A percentile compares a stretch with the other conserved stretches of the same genome.
Conservation (phyloP, 2,113 vertebrate genomes). For the Laterallus jamaicensis region DNA sequence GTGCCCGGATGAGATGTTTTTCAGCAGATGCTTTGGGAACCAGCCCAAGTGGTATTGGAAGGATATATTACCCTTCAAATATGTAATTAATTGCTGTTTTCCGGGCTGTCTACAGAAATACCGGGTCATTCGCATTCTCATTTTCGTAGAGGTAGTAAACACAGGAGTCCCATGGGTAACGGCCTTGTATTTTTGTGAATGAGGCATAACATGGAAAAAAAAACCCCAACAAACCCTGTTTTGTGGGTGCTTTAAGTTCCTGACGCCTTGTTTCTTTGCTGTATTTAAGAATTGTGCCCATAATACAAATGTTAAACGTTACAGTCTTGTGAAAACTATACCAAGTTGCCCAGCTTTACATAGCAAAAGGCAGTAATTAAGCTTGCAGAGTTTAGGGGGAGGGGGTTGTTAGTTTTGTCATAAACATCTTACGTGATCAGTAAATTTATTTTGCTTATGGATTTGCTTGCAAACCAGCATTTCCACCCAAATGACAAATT, state of each 20-base stretch:
- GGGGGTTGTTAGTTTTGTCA: neutral
- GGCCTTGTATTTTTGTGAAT: neutral
- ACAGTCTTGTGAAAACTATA: neutral
- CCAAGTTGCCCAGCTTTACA: neutral
- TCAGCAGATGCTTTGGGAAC: neutral
- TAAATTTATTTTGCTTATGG: neutral
- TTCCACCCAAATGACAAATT: neutral
- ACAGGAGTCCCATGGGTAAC: neutral
- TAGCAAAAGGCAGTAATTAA: neutral
- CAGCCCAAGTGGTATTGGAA: neutral
- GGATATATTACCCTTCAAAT: neutral
- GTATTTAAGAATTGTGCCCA: neutral
- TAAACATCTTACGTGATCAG: neutral
- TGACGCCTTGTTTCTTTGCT: neutral
- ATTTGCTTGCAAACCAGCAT: neutral
- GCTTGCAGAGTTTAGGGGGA: neutral
- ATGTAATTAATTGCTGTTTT: neutral
- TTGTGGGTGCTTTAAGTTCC: neutral
- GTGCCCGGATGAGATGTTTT: neutral
- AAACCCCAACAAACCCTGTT: neutral
- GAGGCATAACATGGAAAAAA: neutral
- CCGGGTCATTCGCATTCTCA: neutral
- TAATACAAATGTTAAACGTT: neutral
- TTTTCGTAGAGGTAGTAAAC: neutral
- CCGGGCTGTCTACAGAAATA: neutral